Conservation (phyloP, 2,888 invertebrate species). For the Achlya flavicornis region DNA sequence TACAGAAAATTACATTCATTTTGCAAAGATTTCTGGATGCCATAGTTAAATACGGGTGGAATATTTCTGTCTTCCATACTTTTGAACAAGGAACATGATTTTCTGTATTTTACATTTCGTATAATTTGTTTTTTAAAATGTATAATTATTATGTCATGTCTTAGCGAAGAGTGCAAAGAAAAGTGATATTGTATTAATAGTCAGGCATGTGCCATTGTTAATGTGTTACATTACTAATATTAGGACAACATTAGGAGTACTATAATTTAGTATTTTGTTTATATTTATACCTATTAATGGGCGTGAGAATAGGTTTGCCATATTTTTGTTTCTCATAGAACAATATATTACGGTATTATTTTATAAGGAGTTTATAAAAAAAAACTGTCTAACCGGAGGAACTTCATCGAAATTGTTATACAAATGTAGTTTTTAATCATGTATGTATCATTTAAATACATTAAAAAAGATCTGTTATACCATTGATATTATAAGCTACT, state of each 20-base stretch:
- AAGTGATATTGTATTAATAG: constrained; percentile 33
- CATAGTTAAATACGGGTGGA: constrained; percentile 4
- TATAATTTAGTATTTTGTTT: neutral
- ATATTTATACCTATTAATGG: neutral
- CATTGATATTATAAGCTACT: constrained; percentile 70
- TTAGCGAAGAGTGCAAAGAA: constrained; percentile 35
- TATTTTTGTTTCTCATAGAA: constrained; percentile 1
- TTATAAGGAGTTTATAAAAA: neutral
- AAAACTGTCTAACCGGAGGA: neutral
- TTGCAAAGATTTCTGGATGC: neutral
- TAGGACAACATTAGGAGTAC: neutral
- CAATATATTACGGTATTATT: neutral
- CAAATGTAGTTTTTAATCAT: constrained; percentile 23
- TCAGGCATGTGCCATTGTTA: constrained; percentile 63
- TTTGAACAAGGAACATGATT: neutral
- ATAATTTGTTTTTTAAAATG: constrained; percentile 15
- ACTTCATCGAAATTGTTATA: constrained; percentile 10
- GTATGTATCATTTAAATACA: constrained; percentile 34
- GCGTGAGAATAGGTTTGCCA: constrained; percentile 1
- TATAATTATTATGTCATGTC: constrained; percentile 21
- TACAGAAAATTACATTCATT: neutral
- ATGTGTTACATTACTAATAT: constrained; percentile 19
- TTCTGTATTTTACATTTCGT: neutral
- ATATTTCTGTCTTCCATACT: neutral
- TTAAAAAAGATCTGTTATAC: constrained; percentile 61